Evolutionary conservation across 2,888 invertebrate species (phyloP), one percentile per base, ranked within the genome.

Genomic region (Athalia circularis): DNA sequence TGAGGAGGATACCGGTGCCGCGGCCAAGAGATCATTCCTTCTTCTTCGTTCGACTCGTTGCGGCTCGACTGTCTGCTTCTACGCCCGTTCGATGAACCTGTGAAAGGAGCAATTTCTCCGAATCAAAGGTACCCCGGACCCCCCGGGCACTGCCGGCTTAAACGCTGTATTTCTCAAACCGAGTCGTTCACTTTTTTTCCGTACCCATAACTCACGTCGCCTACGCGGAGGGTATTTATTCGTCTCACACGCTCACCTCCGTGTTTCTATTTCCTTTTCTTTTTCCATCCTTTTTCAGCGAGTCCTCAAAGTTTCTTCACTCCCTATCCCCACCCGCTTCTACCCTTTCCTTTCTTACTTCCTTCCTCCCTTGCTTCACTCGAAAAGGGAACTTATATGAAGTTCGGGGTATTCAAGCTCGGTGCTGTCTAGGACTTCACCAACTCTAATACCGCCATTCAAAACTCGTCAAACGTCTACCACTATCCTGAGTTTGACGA

Each of bases 401-500:
- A 43, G n/a, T 11, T 7, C 11, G 43, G 4, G 64, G 64, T 65
- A 45, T 70, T 54, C 64, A 70, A 43, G 70, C 45, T 54, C n/a
- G 6, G 57, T 54, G 13, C 70, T 70, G 70, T 70, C 70, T 70
- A 70, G 29, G 70, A 70, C 57, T 70, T 70, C 7, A 54, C n/a
- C 52, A 11, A 29, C 54, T 72, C 59, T 59, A 70, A 70, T 70
- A 70, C 72, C 59, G 72, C 52, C 59, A 57, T 72, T 72, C 59
- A 59, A 47, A 72, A 72, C 72, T 72, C 72, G 72, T 72, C 72
- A 72, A 72, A 72, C 72, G 72, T 72, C 72, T 72, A 29, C 13
- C 29, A 54, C n/a, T n/a, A 47, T 59, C 59, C 47, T 47, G 59
- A 72, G 59, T 9, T 48, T 72, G 57, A 72, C 72, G 72, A 7